Evolutionary conservation across 2,113 vertebrate species (phyloP), one percentile per base, ranked within the genome.

Genomic region (Ciconia maguari): DNA sequence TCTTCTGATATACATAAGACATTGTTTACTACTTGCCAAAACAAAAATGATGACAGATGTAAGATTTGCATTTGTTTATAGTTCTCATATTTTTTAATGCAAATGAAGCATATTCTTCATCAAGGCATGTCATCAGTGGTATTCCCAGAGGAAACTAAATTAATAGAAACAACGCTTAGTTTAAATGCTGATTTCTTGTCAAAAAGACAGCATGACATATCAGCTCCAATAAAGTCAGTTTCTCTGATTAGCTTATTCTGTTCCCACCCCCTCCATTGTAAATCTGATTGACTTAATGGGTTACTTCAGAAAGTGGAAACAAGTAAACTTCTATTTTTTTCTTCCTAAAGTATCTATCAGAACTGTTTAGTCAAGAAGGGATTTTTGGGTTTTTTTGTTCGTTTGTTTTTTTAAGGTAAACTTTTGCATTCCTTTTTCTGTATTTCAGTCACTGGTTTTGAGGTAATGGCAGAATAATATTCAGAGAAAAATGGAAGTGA

Each of bases 141-240:
- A 89, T 29, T 82, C 80, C 36, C 80, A 86, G 30, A 83, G 55
- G 75, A 87, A 38, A 76, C 32, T 27, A 83, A 87, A 94, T 79
- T 94, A 96, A 94, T 44, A 90, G 49, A 64, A 83, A 46, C 19
- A 46, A 24, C 34, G 92, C 94, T 96, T 95, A 87, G 41, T 51
- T 97, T 80, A 96, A 90, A 95, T 75, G 72, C 32, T 94, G 44
- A 93, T 91, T 93, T 94, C 88, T 92, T 93, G 86, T 91, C 52
- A 93, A 61, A 98, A 92, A 91, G 60, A 71, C 32, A 11, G 49
- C 76, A 75, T 62, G 88, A 92, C 60, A 21, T 16, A 84, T 34
- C 26, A 82, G 46, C 65, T 66, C 32, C 54, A 95, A 30, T 54
- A 52, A 52, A 91, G 90, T 60, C 80, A 60, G 41, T 46, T 82